phyloP scores from a whole-genome alignment of 92 coral and sea anemone species.

The Zoanthus solanderi region DNA sequence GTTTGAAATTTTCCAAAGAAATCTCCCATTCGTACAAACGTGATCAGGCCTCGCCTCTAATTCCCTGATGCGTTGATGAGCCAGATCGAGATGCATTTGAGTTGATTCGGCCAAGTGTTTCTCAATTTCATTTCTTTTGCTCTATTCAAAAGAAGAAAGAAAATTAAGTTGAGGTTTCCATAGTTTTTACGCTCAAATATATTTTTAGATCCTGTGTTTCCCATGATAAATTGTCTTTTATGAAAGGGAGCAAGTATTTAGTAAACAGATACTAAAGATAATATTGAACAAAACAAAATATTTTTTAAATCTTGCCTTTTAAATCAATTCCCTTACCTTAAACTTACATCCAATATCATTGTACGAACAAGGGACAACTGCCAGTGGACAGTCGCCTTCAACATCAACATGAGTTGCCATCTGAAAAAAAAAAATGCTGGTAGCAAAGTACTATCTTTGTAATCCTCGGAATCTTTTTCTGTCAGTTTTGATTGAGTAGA shows the following conservation, averaged over 20 bases:
- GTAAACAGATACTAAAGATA: too few relatives aligned
- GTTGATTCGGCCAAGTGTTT: constrained; percentile 85
- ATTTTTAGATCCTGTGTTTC: not conserved
- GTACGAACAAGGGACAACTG: constrained; percentile 90
- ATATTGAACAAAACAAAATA: not conserved
- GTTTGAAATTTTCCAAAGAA: constrained; percentile 98
- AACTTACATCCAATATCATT: constrained; percentile 92
- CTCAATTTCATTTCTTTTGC: constrained; percentile 89
- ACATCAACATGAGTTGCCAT: constrained; percentile 91
- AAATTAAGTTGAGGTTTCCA: not conserved
- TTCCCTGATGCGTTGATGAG: constrained; percentile 92
- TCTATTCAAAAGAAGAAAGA: constrained; percentile 52
- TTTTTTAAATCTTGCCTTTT: not conserved
- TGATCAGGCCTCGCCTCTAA: constrained; percentile 91
- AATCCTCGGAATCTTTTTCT: too few relatives aligned
- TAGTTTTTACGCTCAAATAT: not conserved
- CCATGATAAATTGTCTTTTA: too few relatives aligned
- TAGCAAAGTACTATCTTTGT: not conserved
- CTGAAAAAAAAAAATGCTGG: constrained; percentile 49
- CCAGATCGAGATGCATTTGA: constrained; percentile 89
- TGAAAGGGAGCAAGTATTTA: too few relatives aligned
- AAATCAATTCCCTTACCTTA: constrained; percentile 64
- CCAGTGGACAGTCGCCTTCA: constrained; percentile 97
- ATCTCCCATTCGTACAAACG: constrained; percentile 92
- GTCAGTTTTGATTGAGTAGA: too few relatives aligned